Base-by-base conservation (phyloP, 2,113 vertebrate species). In the Mola mola region DNA sequence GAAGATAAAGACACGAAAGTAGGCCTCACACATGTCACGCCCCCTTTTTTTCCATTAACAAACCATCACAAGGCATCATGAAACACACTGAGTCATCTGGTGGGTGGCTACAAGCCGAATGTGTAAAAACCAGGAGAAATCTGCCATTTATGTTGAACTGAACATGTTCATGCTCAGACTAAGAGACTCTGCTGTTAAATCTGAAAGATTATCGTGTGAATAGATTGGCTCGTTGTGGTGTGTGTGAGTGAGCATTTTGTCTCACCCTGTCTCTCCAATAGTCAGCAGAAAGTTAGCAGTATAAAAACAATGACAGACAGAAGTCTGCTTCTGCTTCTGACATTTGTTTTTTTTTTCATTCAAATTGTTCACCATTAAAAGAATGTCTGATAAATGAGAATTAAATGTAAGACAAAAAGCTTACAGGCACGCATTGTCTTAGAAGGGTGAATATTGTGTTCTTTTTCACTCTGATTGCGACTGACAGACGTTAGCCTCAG, bases 401-500 rank as follows among this genome's bases (percentile, higher is more conserved):
- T 1, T n/a, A 15, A 53, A 5, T 26, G 3, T 24, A 1, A 33
- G 4, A 48, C 15, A 52, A 31, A 55, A 17, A 36, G n/a, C 33
- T 24, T 34, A 19, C 12, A 20, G 10, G 5, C 36, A 20, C n/a
- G 31, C 56, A 20, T 48, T 16, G 4, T 56, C 16, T 43, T 2
- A 33, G n/a, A 43, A 3, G 6, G 9, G 8, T 25, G 4, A 48
- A 17, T 28, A 28, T 28, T 36, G 16, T 52, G 19, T 36, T n/a
- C 26, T 28, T 16, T 36, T 57, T 60, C 25, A 9, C n/a, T 48
- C 41, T 60, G 47, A 78, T 73, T 7, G 41, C 5, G 8, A 25
- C 21, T 52, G 59, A 65, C 64, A 44, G 36, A 19, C 4, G 26
- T 59, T 31, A 21, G 21, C 46, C 53, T 74, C 53, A 59, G 59